Evolutionary conservation across 2,113 vertebrate species (phyloP).

Genomic region (Lota lota): DNA sequence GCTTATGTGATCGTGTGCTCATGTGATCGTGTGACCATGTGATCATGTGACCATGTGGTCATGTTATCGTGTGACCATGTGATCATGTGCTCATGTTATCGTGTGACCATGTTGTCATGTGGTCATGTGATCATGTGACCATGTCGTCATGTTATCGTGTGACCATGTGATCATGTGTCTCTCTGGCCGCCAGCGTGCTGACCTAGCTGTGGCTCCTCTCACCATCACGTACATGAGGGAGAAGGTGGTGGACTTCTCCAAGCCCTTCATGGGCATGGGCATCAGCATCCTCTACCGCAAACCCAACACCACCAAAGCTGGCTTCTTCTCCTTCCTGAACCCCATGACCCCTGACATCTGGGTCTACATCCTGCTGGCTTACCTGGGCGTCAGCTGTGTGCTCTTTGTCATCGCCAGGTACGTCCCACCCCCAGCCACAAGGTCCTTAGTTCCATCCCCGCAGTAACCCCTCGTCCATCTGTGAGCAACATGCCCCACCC

Average conservation of each 20-base stretch:
- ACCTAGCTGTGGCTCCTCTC: constrained; percentile 92
- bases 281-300: constrained; percentile 97
- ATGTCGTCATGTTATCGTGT: too few relatives aligned
- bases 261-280: constrained; percentile 95
- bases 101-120: too few relatives aligned
- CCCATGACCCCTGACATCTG: constrained; percentile 97
- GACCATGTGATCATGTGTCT: neutral
- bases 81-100: too few relatives aligned
- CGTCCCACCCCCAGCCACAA: constrained; percentile 29
- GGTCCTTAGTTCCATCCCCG: neutral
- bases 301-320: constrained; percentile 91
- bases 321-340: constrained; percentile 99
- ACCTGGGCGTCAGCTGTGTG: constrained; percentile 97
- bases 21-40: too few relatives aligned
- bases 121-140: too few relatives aligned
- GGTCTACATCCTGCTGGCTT: constrained; percentile 97
- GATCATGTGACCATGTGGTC: too few relatives aligned
- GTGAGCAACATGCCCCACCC: neutral
- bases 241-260: constrained; percentile 96
- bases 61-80: too few relatives aligned
- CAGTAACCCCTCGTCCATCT: neutral
- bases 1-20: too few relatives aligned
- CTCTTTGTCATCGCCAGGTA: constrained; percentile 98
- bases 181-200: constrained; percentile 82
- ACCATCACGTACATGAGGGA: constrained; percentile 95